Conservation (phyloP, 1,140 invertebrate species). For the Drosophila rhopaloa region DNA sequence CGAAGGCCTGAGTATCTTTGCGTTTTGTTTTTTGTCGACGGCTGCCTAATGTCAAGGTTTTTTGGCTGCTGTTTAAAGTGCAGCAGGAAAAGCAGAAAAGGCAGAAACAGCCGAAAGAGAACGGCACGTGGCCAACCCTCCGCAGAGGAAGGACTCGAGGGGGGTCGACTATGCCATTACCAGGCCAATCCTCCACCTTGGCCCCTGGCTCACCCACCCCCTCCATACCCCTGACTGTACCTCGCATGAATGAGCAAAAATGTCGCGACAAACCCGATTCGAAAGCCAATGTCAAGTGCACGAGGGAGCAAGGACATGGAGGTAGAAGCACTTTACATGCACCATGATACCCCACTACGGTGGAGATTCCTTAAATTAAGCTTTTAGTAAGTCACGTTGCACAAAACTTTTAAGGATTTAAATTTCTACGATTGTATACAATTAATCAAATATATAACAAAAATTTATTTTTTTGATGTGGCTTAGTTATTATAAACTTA, state of each 20-base stretch:
- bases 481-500: no score
- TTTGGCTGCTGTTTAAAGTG: conserved; percentile 64
- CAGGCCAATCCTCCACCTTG: conserved; percentile 38
- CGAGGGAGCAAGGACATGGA: conserved; percentile 9
- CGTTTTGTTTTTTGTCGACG: conserved; percentile 14
- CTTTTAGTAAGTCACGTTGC: no score
- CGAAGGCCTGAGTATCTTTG: conserved; percentile 4
- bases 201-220: not conserved
- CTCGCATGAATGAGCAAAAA: conserved; percentile 64
- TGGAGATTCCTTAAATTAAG: not conserved
- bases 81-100: conserved; percentile 17
- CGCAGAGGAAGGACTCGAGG: not conserved
- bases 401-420: no score
- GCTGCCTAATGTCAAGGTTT: conserved; percentile 75
- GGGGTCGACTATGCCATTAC: conserved; percentile 46
- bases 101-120: conserved; percentile 4
- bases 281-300: conserved; percentile 75
- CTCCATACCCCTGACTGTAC: conserved; percentile 11
- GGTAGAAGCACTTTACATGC: conserved; percentile 40
- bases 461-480: no score
- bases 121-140: conserved; percentile 44
- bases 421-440: no score
- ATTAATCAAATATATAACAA: no score
- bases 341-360: conserved; percentile 17
- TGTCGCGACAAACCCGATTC: conserved; percentile 46